These are phyloP conservation scores for Gasterosteus aculeatus DNA, from an alignment of 2,113 vertebrate genomes.

Conservation along the genomic window DNA sequence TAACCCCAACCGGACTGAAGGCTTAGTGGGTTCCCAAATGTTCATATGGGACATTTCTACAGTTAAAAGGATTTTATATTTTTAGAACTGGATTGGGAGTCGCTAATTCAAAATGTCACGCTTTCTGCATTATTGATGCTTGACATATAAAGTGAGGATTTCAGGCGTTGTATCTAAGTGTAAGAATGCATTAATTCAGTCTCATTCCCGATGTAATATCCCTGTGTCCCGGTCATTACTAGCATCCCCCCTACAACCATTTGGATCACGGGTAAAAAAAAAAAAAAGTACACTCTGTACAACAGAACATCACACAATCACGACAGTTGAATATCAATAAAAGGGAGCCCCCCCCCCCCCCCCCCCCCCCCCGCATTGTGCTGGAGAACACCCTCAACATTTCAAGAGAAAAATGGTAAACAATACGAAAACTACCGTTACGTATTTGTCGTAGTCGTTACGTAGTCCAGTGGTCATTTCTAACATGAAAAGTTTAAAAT, in stretches of 20 bases:
- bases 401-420: not conserved
- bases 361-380: not conserved
- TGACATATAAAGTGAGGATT: not conserved
- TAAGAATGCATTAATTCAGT: not conserved
- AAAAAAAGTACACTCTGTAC: not conserved
- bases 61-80: not conserved
- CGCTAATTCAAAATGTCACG: not conserved
- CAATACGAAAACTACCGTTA: not conserved
- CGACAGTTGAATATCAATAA: not conserved
- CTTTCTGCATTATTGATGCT: not conserved
- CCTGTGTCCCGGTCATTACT: not conserved
- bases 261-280: not conserved
- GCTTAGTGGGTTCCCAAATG: constrained; percentile 20
- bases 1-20: constrained; percentile 9
- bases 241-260: not conserved
- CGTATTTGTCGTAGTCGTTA: not conserved
- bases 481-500: not conserved
- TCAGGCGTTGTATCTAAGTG: not conserved
- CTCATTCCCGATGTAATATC: too few species aligned
- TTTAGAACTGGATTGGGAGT: not conserved
- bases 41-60: not conserved
- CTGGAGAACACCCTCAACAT: constrained; percentile 2
- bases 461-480: not conserved
- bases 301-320: constrained; percentile 2
- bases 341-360: too few species aligned